Conservation (phyloP, 2,888 invertebrate species). For the Octonoba sinensis region DNA sequence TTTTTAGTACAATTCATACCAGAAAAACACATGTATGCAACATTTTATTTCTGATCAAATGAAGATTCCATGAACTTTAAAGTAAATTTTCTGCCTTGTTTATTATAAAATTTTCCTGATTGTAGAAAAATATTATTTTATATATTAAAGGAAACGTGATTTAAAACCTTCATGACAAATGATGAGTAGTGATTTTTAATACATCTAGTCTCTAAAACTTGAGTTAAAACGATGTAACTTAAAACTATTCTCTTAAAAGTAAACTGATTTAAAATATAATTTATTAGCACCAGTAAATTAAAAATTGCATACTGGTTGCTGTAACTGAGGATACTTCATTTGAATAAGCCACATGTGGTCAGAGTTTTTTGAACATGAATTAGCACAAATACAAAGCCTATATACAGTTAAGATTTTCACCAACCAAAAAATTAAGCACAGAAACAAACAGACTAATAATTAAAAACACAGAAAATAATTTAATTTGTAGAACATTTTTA, state of each 20-base stretch:
- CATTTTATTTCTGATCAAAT: too few relatives aligned
- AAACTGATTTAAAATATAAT: neutral
- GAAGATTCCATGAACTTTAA: too few relatives aligned
- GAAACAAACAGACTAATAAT: neutral
- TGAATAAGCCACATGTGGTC: conserved; percentile 8
- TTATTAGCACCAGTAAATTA: neutral
- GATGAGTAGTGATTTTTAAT: too few relatives aligned
- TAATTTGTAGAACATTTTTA: neutral
- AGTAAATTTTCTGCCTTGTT: too few relatives aligned
- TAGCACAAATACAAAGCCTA: neutral
- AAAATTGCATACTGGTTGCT: conserved; percentile 5
- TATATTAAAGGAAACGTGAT: neutral
- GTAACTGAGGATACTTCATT: neutral
- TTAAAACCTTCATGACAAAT: too few relatives aligned
- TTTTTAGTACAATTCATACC: too few relatives aligned
- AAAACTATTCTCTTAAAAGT: neutral
- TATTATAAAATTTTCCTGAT: conserved; percentile 7
- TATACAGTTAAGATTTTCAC: neutral
- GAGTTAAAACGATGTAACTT: too few relatives aligned
- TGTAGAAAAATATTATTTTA: neutral
- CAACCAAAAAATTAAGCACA: neutral
- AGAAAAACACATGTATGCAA: too few relatives aligned
- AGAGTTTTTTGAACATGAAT: conserved; percentile 1
- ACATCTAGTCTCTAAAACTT: too few relatives aligned
- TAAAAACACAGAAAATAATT: conserved; percentile 2